Conservation (phyloP, 2,888 invertebrate species). For the Ashinkailepas kermadecensis region DNA sequence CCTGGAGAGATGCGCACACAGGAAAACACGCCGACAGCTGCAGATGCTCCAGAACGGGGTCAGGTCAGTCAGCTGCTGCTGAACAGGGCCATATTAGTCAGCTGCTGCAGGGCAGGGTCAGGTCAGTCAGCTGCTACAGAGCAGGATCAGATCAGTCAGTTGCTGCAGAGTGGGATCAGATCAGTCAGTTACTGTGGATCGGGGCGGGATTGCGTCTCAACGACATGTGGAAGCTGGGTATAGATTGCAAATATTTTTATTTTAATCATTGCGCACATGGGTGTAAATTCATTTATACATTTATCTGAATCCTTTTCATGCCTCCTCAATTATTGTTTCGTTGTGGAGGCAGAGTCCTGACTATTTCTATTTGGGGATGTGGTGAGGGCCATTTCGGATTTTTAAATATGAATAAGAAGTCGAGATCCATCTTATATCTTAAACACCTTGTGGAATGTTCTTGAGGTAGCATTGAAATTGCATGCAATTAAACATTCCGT, state of each 20-base stretch:
- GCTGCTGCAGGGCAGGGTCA: background rate
- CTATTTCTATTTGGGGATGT: too few species aligned
- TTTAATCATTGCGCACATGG: background rate
- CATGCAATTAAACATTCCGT: too few species aligned
- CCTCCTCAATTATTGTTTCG: too few species aligned
- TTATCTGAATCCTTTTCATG: background rate
- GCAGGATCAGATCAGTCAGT: background rate
- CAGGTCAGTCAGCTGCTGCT: background rate
- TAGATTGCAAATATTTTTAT: background rate
- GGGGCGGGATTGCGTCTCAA: background rate
- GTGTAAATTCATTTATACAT: background rate
- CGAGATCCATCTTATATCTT: too few species aligned
- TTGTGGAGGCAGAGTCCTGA: too few species aligned
- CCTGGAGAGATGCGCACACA: constrained; percentile 38
- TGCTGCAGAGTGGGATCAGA: background rate
- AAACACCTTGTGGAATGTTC: too few species aligned
- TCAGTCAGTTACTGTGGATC: background rate
- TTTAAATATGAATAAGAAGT: too few species aligned
- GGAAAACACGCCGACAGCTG: constrained; percentile 30
- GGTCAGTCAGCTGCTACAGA: background rate
- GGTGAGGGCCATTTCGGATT: too few species aligned
- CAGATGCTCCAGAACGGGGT: background rate
- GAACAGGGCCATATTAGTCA: background rate
- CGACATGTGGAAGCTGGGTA: background rate
- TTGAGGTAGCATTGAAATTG: too few species aligned